These are phyloP conservation scores for Oreonectes daqikongensis DNA, from an alignment of 2,797 vertebrate species.

Conservation along the genomic window DNA sequence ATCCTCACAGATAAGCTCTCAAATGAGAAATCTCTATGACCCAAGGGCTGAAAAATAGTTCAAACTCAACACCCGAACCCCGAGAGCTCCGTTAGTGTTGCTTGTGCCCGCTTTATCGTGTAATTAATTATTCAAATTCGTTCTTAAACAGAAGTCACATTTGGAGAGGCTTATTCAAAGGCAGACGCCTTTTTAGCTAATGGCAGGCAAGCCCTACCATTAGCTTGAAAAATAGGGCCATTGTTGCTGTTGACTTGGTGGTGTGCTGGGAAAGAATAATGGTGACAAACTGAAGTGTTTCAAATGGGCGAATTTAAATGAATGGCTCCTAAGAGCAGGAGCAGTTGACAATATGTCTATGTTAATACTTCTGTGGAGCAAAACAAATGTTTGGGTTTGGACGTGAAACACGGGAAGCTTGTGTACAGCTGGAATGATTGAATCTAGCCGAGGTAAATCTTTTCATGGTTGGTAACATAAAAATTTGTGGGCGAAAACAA, in stretches of 20 bases:
- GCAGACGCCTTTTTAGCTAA: constrained; percentile 69
- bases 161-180: constrained; percentile 77
- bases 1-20: constrained; percentile 71
- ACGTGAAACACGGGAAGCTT: constrained; percentile 84
- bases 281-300: constrained; percentile 93
- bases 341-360: constrained; percentile 91
- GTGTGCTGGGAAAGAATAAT: constrained; percentile 86
- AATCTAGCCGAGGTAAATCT: constrained; percentile 72
- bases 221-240: constrained; percentile 83
- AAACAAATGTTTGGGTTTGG: constrained; percentile 93
- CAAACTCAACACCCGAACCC: constrained; percentile 50
- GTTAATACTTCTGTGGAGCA: constrained; percentile 87
- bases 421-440: constrained; percentile 73
- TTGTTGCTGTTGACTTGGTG: constrained; percentile 77
- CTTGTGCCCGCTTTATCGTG: constrained; percentile 70
- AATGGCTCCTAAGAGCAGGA: constrained; percentile 90
- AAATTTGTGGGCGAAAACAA: constrained; percentile 64
- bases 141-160: constrained; percentile 74
- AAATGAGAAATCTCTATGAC: constrained; percentile 75
- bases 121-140: constrained; percentile 82
- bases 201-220: constrained; percentile 76
- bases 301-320: constrained; percentile 95
- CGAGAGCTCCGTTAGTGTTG: constrained; percentile 61
- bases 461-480: constrained; percentile 37
- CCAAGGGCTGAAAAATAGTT: constrained; percentile 60